Percentiles rank a stretch among this genome's conserved stretches.
Evolutionary conservation across 1,140 invertebrate species (phyloP).

Genomic region (Oreohelix idahoensis): DNA sequence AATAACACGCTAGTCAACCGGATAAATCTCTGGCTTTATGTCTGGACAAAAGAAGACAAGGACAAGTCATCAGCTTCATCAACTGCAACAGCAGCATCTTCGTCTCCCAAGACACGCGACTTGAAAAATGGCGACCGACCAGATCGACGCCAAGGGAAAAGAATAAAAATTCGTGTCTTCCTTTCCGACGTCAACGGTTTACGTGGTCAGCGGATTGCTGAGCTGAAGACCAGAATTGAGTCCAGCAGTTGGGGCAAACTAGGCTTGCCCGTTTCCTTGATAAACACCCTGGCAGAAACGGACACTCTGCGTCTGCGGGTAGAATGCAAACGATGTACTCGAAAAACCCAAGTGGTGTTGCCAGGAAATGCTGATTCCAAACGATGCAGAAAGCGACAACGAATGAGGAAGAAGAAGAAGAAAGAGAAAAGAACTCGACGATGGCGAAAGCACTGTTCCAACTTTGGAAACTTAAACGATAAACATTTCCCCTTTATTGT

Average conservation of each 20-base stretch:
- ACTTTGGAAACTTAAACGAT: neutral
- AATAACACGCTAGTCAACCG: neutral
- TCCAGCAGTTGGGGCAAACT: neutral
- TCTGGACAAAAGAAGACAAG: slow-evolving; percentile 17
- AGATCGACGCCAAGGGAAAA: slow-evolving; percentile 1
- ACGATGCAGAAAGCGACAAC: neutral
- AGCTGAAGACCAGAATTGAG: neutral
- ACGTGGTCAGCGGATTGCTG: neutral
- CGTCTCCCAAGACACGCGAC: slow-evolving; percentile 8
- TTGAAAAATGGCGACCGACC: neutral
- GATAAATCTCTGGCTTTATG: slow-evolving; percentile 16
- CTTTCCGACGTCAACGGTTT: neutral
- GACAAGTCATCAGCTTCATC: neutral
- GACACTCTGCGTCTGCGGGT: slow-evolving; percentile 8
- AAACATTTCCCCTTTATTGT: slow-evolving; percentile 4
- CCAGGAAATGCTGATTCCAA: neutral
- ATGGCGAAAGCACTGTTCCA: neutral
- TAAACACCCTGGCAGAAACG: neutral
- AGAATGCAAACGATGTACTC: slow-evolving; percentile 17
- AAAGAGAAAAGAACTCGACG: slow-evolving; percentile 15
- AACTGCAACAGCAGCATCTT: neutral
- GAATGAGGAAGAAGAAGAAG: slow-evolving; percentile 11
- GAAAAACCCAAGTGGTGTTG: neutral
- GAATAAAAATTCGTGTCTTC: slow-evolving; percentile 16
- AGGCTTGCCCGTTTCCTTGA: slow-evolving; percentile 7